Evolutionary conservation across 2,797 vertebrate genomes (phyloP).

Genomic region (Trichosurus vulpecula): DNA sequence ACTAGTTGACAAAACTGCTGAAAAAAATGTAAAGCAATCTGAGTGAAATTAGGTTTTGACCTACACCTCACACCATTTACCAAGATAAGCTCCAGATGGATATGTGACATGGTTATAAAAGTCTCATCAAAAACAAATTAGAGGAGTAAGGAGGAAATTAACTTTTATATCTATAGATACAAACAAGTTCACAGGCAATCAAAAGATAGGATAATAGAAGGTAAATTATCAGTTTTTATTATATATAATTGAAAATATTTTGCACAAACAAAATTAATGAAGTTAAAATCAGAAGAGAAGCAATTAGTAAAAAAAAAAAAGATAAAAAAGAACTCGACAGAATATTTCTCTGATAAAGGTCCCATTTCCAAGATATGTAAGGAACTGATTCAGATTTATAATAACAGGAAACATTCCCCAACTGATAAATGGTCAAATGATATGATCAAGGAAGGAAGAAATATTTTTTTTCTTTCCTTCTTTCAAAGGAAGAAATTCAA

Average conservation of each 20-base stretch:
- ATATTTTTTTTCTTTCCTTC: neutral
- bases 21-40: neutral
- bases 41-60: neutral
- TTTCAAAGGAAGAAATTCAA: neutral
- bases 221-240: neutral
- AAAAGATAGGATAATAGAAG: neutral
- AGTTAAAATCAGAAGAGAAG: neutral
- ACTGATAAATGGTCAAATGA: neutral
- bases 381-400: neutral
- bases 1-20: neutral
- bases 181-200: neutral
- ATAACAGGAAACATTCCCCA: neutral
- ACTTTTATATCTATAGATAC: neutral
- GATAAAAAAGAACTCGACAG: neutral
- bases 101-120: neutral
- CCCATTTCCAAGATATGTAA: neutral
- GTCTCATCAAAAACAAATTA: neutral
- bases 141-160: neutral
- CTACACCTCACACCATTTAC: neutral
- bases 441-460: neutral
- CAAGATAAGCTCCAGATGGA: neutral
- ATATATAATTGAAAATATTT: neutral
- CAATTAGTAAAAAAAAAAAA: neutral
- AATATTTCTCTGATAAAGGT: neutral
- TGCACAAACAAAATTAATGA: neutral